Conservation (phyloP, 2,113 vertebrate species). For the Mola mola region DNA sequence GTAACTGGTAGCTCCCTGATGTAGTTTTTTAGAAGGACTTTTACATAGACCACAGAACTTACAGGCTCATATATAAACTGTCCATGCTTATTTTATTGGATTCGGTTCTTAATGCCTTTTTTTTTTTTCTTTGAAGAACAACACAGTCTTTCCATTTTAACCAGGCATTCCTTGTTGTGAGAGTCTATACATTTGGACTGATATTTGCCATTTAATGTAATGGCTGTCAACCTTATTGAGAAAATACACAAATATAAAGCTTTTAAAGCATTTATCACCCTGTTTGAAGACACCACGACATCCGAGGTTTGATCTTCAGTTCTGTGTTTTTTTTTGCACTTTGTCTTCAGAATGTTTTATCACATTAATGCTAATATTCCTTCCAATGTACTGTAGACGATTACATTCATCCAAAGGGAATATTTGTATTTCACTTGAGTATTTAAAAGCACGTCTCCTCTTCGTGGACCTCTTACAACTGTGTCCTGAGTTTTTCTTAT, state of each 20-base stretch:
- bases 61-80: conserved; percentile 6
- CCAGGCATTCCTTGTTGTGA: neutral
- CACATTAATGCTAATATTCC: conserved; percentile 9
- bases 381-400: conserved; percentile 11
- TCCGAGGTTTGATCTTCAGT: neutral
- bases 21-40: conserved; percentile 28
- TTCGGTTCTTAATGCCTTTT: conserved; percentile 39
- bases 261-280: neutral
- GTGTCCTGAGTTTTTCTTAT: conserved; percentile 9
- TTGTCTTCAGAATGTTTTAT: conserved; percentile 16
- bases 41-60: conserved; percentile 34
- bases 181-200: too few relatives aligned
- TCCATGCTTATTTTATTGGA: too few relatives aligned
- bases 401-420: neutral
- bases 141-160: conserved; percentile 7
- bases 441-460: conserved; percentile 17
- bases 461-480: conserved; percentile 8
- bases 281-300: neutral
- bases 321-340: conserved; percentile 20
- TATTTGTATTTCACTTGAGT: conserved; percentile 41
- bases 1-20: conserved; percentile 14
- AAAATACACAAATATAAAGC: neutral
- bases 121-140: conserved; percentile 2
- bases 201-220: too few relatives aligned
- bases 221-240: too few relatives aligned